These are phyloP conservation scores for Apis dorsata DNA, from an alignment of 1,140 invertebrate genomes.

Conservation along the genomic window DNA sequence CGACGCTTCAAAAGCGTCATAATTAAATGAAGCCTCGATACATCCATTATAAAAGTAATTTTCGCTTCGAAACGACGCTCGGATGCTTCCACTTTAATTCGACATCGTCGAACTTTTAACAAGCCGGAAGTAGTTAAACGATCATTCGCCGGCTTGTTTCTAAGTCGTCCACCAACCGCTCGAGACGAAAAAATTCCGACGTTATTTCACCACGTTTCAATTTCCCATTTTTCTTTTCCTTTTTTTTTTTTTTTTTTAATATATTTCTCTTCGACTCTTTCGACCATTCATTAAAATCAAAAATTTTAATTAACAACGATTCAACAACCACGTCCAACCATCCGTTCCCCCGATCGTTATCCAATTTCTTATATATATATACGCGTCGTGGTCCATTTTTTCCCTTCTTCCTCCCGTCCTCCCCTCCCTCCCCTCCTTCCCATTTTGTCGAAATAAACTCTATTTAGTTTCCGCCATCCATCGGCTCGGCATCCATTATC, in stretches of 20 bases:
- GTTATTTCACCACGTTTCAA: neutral
- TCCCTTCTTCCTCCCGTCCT: neutral
- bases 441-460: no score
- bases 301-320: neutral
- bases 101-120: conserved; percentile 25
- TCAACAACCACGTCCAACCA: no score
- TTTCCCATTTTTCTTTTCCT: neutral
- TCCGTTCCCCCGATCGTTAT: no score
- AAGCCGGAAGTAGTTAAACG: conserved; percentile 13
- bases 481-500: no score
- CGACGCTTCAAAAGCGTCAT: conserved; percentile 6
- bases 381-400: neutral
- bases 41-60: conserved; percentile 25
- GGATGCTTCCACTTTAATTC: neutral
- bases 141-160: conserved; percentile 7
- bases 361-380: no score
- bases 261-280: neutral
- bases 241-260: neutral
- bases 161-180: neutral
- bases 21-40: conserved; percentile 18
- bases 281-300: neutral
- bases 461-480: no score
- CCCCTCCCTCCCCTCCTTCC: no score
- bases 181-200: neutral
- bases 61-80: neutral